These are phyloP conservation scores for Hemiscyllium ocellatum DNA, from an alignment of 2,113 vertebrate species.

Conservation along the genomic window DNA sequence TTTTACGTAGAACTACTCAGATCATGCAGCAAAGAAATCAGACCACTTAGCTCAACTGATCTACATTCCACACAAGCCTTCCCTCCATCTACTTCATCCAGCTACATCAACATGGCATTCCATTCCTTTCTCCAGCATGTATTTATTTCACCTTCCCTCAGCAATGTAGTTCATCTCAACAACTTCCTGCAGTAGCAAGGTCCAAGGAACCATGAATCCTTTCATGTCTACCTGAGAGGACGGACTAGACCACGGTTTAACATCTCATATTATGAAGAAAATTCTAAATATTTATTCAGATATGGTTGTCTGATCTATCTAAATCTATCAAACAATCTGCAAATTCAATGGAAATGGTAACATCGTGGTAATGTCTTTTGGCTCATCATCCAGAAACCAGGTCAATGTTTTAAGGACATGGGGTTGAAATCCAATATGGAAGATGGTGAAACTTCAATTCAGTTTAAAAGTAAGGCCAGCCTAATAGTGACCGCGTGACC, in stretches of 20 bases:
- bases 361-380: too few species aligned
- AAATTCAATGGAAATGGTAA: too few species aligned
- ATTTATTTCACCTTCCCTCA: not conserved
- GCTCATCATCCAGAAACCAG: too few species aligned
- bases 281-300: not conserved
- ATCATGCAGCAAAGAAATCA: not conserved
- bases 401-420: too few species aligned
- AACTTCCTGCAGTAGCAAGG: not conserved
- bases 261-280: not conserved
- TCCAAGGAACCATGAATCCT: not conserved
- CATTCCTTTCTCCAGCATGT: not conserved
- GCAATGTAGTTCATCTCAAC: not conserved
- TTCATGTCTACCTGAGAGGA: not conserved
- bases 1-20: not conserved
- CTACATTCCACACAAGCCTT: not conserved
- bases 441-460: too few species aligned
- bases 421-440: too few species aligned
- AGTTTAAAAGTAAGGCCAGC: too few species aligned
- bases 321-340: too few species aligned
- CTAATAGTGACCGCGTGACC: too few species aligned
- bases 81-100: not conserved
- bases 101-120: not conserved
- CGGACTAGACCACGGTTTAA: not conserved
- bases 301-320: too few species aligned
- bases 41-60: not conserved